Percentiles rank a stretch among this genome's conserved stretches.
These are phyloP conservation scores for Hypsibius dujardini DNA, from an alignment of 1,140 invertebrate genomes.

Conservation along the genomic window DNA sequence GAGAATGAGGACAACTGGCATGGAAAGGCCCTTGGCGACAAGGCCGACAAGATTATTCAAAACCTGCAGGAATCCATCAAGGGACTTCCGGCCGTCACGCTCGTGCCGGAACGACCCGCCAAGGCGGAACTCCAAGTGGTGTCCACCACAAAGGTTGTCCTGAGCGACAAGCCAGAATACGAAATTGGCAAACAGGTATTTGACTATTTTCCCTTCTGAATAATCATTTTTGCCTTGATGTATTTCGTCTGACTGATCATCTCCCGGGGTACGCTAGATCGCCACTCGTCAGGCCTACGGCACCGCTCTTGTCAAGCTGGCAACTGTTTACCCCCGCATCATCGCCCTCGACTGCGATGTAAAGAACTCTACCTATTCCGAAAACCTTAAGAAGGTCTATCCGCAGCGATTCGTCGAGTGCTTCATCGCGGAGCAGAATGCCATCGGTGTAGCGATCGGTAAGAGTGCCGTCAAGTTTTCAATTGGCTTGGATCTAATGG, in stretches of 20 bases:
- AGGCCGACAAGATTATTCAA: slow-evolving; percentile 54
- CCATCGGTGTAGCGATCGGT: slow-evolving; percentile 87
- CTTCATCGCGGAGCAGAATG: slow-evolving; percentile 95
- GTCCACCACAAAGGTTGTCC: slow-evolving; percentile 42
- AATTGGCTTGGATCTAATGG: neutral
- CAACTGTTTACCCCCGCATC: slow-evolving; percentile 59
- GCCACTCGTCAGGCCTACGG: slow-evolving; percentile 90
- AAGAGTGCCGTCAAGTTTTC: slow-evolving; percentile 27
- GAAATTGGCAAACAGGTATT: slow-evolving; percentile 41
- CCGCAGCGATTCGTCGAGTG: slow-evolving; percentile 77
- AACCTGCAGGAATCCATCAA: slow-evolving; percentile 32
- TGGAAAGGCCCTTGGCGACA: slow-evolving; percentile 75
- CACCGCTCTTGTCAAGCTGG: slow-evolving; percentile 68
- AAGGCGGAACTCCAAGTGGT: slow-evolving; percentile 21
- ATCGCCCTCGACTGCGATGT: slow-evolving; percentile 87
- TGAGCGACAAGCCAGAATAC: slow-evolving; percentile 69
- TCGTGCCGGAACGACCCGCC: slow-evolving; percentile 24
- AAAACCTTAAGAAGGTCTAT: slow-evolving; percentile 60
- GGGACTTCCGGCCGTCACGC: slow-evolving; percentile 23
- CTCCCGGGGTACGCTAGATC: slow-evolving; percentile 35
- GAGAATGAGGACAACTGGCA: slow-evolving; percentile 92
- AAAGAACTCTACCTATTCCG: slow-evolving; percentile 93
- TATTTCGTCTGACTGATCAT: slow-evolving; percentile 20
- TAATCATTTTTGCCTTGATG: neutral
- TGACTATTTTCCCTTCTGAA: neutral